Evolutionary conservation across 1,140 invertebrate species (phyloP).

Genomic region (Cydia splendana): DNA sequence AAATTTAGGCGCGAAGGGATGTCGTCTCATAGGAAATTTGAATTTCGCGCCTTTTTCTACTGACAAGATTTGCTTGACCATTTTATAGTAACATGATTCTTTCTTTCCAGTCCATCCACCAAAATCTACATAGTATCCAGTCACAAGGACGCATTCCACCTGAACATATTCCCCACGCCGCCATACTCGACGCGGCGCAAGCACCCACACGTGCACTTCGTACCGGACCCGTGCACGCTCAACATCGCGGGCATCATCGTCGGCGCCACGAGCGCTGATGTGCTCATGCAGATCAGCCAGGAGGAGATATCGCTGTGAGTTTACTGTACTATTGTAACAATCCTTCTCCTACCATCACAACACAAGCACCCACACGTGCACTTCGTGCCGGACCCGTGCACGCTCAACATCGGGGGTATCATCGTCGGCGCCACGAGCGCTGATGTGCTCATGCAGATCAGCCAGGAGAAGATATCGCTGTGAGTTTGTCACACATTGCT

Average conservation of each 20-base stretch:
- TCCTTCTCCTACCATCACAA: conserved; percentile 32
- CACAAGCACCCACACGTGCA: conserved; percentile 81
- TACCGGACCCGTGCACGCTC: conserved; percentile 91
- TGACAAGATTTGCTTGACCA: too few relatives aligned
- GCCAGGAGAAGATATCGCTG: conserved; percentile 88
- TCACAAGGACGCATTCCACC: conserved; percentile 87
- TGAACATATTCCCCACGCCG: conserved; percentile 90
- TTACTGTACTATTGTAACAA: conserved; percentile 14
- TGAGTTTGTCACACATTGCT: conserved; percentile 74
- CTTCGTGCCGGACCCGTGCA: conserved; percentile 89
- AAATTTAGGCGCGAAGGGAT: too few relatives aligned
- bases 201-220: conserved; percentile 81
- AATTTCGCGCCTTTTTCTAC: too few relatives aligned
- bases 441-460: conserved; percentile 90
- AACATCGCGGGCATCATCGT: conserved; percentile 88
- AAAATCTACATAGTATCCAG: conserved; percentile 89
- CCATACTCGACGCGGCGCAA: conserved; percentile 81
- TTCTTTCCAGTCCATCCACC: conserved; percentile 82
- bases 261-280: conserved; percentile 90
- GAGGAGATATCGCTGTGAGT: conserved; percentile 89
- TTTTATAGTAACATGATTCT: conserved; percentile 7
- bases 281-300: conserved; percentile 88
- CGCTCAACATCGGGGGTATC: conserved; percentile 88
- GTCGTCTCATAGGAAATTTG: too few relatives aligned
- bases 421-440: conserved; percentile 89